Conservation (phyloP, 2,888 invertebrate genomes). For the Callinectes sapidus region DNA sequence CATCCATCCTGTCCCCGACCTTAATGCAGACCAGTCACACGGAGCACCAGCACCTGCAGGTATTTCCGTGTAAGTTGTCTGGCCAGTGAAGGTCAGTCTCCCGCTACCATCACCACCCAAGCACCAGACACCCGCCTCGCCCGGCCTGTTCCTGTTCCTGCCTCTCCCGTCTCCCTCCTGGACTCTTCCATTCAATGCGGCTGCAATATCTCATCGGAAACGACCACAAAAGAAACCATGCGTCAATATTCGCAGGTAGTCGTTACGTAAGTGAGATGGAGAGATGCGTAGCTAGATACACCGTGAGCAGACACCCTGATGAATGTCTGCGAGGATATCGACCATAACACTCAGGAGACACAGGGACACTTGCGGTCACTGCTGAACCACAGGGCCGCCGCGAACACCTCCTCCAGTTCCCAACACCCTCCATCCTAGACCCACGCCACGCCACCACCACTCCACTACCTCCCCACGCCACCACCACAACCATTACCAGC, state of each 20-base stretch:
- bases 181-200: background rate
- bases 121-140: background rate
- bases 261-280: background rate
- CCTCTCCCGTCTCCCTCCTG: background rate
- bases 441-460: background rate
- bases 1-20: background rate
- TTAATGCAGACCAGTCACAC: background rate
- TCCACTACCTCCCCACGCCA: background rate
- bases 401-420: slow-evolving; percentile 3
- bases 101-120: background rate
- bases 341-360: background rate
- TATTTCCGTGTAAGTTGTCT: slow-evolving; percentile 10
- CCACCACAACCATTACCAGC: background rate
- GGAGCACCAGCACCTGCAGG: background rate
- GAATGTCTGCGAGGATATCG: background rate
- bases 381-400: background rate
- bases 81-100: background rate
- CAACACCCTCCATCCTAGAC: background rate
- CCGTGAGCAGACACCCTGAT: background rate
- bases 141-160: background rate
- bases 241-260: background rate
- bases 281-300: background rate
- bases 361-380: background rate
- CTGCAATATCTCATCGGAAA: background rate
- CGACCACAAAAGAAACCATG: background rate